A percentile compares a stretch with the other conserved stretches of the same genome.
Evolutionary conservation across 2,888 invertebrate genomes (phyloP).

Genomic region (Thalpophila matura): DNA sequence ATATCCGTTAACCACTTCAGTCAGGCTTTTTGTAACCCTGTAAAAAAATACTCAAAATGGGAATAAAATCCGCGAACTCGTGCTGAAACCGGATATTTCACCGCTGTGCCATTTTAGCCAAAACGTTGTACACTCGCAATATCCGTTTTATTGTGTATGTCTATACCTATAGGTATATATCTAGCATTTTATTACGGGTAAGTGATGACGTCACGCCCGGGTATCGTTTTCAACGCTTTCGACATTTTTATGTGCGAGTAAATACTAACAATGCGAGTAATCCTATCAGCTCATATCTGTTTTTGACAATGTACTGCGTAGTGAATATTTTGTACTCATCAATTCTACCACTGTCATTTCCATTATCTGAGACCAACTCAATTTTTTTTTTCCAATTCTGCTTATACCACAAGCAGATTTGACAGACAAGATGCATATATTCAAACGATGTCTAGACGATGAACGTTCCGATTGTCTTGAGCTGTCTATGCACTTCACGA

Average conservation of each 20-base stretch:
- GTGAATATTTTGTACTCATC: not conserved
- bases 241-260: conserved; percentile 12
- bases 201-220: not conserved
- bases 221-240: not conserved
- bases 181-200: conserved; percentile 9
- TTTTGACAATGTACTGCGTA: not conserved
- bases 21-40: not conserved
- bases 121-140: conserved; percentile 18
- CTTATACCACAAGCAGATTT: conserved; percentile 13
- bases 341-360: too few species aligned
- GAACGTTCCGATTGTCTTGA: conserved; percentile 28
- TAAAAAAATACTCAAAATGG: not conserved
- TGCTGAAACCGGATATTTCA: conserved; percentile 18
- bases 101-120: not conserved
- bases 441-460: conserved; percentile 48
- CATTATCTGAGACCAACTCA: too few species aligned
- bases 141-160: conserved; percentile 24
- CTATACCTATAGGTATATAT: not conserved
- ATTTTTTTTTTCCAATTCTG: conserved; percentile 19
- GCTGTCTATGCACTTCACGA: conserved; percentile 31
- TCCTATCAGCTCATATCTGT: not conserved
- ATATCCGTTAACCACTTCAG: too few species aligned
- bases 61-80: too few species aligned
- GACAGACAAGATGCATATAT: conserved; percentile 28
- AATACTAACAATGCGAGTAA: conserved; percentile 16